Evolutionary conservation across 2,113 vertebrate genomes (phyloP).

Genomic region (Phalacrocorax carbo): DNA sequence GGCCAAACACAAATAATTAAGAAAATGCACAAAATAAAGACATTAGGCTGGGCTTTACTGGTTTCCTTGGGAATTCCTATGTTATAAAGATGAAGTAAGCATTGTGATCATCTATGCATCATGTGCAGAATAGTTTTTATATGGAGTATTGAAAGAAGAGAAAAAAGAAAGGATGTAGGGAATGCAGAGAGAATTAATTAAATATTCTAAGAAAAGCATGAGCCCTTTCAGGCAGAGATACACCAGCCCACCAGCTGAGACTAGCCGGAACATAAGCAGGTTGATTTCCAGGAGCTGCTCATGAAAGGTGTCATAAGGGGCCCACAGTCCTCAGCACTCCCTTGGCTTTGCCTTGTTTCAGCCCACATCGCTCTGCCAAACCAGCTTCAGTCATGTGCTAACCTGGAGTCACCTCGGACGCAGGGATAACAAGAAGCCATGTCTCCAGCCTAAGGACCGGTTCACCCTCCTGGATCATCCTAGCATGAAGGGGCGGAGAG

Average conservation of each 20-base stretch:
- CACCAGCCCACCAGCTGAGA: background rate
- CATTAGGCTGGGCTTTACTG: background rate
- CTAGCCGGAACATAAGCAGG: background rate
- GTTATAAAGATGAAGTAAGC: background rate
- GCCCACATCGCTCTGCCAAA: background rate
- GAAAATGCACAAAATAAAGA: background rate
- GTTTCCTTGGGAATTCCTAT: background rate
- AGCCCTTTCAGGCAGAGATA: background rate
- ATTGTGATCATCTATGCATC: background rate
- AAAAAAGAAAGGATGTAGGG: background rate
- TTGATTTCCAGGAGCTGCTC: background rate
- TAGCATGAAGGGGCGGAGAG: background rate
- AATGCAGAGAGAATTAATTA: background rate
- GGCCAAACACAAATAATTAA: background rate
- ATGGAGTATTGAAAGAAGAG: background rate
- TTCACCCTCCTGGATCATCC: background rate
- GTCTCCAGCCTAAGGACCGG: background rate
- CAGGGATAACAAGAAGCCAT: slow-evolving; percentile 68
- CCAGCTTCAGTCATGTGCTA: background rate
- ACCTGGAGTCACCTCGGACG: slow-evolving; percentile 66
- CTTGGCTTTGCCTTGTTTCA: background rate
- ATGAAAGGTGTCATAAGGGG: background rate
- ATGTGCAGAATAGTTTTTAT: background rate
- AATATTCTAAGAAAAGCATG: background rate
- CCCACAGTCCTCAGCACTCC: background rate